A percentile compares a stretch with the other conserved stretches of the same genome.
These are phyloP conservation scores for Dendroctonus valens DNA, from an alignment of 1,140 invertebrate species.

Conservation along the genomic window DNA sequence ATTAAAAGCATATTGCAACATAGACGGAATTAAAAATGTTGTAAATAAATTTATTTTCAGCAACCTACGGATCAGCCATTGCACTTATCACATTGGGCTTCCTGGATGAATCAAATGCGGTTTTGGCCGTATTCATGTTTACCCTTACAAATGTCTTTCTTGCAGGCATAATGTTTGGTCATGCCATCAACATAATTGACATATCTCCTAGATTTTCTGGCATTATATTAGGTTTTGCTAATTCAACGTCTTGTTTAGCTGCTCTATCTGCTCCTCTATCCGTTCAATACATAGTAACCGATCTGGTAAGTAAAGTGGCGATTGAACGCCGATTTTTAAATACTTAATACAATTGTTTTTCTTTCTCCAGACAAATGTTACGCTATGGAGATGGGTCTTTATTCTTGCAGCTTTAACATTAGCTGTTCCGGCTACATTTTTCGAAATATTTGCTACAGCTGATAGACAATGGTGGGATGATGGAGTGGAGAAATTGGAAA, in stretches of 20 bases:
- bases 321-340: not conserved
- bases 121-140: conserved; percentile 15
- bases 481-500: not conserved
- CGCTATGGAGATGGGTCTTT: conserved; percentile 58
- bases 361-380: conserved; percentile 7
- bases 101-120: conserved; percentile 2
- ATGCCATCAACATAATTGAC: conserved; percentile 20
- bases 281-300: conserved; percentile 28
- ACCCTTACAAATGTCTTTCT: conserved; percentile 5
- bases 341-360: not conserved
- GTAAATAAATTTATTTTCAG: conserved; percentile 11
- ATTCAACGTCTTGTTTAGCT: not conserved
- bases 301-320: conserved; percentile 16
- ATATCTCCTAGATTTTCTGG: conserved; percentile 32
- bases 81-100: conserved; percentile 8
- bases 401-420: conserved; percentile 56
- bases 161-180: conserved; percentile 10
- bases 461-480: conserved; percentile 53
- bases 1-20: not conserved
- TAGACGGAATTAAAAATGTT: not conserved
- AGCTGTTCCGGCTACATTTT: conserved; percentile 53
- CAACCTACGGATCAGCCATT: conserved; percentile 10
- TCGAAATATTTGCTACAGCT: conserved; percentile 52
- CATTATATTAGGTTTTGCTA: conserved; percentile 23
- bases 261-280: conserved; percentile 20